Base-by-base conservation (phyloP, 1,140 invertebrate genomes). In the Schmidtea mediterranea region DNA sequence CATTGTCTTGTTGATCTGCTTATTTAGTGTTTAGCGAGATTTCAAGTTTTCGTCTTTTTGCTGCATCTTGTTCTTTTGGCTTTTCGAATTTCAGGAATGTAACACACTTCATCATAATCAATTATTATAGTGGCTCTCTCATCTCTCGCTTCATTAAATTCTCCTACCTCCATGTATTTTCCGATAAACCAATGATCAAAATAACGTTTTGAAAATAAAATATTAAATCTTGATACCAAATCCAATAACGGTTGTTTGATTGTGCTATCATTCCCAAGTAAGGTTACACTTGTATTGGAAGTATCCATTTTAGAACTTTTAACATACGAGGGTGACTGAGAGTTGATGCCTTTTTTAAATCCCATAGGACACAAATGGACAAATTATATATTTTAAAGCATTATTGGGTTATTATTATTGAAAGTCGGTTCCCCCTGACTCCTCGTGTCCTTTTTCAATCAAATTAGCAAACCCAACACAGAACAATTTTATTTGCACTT, bases 321-420 rank as follows among this genome's bases (percentile, higher is more conserved):
- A 6, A 61, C 53, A 32, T 53, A 52, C 13, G 55, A 55, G 19
- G 60, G 56, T 22, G 59, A 55, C 46, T 62, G 60, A 46, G 55
- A 55, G 49, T 60, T 60, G 51, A 60, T 56, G 13, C 55, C 55
- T n/a, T 59, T 57, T 52, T 60, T 58, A 48, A 59, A 60, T 2
- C 53, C 53, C 43, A 52, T 54, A 24, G 53, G 53, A 43, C 43
- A 54, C 53, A 52, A 54, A 38, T 54, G 52, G 8, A 54, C 53
- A 51, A 54, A 54, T 32, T 53, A 49, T 36, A 54, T 22, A 37
- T 41, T 40, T 39, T 39, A 46, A 19, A 51, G 54, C 9, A n/a
- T n/a, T n/a, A n/a, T n/a, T n/a, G n/a, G n/a, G n/a, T n/a, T n/a
- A n/a, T n/a, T n/a, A n/a, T n/a, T n/a, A n/a, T n/a, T n/a, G n/a